phyloP scores from a whole-genome alignment of 2,113 vertebrate species.

The Megaleporinus macrocephalus region DNA sequence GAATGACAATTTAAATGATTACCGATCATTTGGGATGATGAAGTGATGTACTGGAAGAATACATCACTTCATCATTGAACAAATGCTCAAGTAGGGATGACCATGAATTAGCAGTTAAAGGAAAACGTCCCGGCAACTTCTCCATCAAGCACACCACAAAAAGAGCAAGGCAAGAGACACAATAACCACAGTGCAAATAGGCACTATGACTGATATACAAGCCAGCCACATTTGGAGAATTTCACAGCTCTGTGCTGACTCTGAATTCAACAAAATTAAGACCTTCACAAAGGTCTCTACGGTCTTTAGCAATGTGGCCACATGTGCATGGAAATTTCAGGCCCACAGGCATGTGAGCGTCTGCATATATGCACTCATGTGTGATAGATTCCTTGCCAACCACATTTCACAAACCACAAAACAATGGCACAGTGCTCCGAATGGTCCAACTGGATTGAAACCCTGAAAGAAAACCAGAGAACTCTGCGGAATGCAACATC shows the following conservation, averaged over 20 bases:
- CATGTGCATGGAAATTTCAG: conserved; percentile 27
- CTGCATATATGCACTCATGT: conserved; percentile 42
- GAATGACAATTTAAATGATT: background rate
- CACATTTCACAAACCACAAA: conserved; percentile 70
- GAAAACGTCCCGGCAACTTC: background rate
- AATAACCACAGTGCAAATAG: background rate
- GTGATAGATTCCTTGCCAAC: conserved; percentile 40
- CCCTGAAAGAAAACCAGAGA: conserved; percentile 60
- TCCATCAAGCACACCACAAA: background rate
- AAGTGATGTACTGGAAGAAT: background rate
- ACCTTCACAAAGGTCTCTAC: conserved; percentile 15
- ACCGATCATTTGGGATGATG: background rate
- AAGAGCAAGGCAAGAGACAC: background rate
- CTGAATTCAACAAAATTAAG: background rate
- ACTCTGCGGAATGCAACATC: conserved; percentile 68
- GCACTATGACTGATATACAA: background rate
- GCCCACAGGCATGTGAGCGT: conserved; percentile 40
- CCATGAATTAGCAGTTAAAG: background rate
- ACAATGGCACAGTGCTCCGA: conserved; percentile 63
- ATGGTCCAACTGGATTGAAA: conserved; percentile 60
- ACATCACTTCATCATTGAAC: background rate
- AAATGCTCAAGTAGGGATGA: background rate
- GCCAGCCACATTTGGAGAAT: background rate
- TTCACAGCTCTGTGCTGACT: background rate
- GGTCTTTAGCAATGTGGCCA: conserved; percentile 34